phyloP scores from a whole-genome alignment of 2,888 invertebrate genomes.

The Drosophila algonquin region DNA sequence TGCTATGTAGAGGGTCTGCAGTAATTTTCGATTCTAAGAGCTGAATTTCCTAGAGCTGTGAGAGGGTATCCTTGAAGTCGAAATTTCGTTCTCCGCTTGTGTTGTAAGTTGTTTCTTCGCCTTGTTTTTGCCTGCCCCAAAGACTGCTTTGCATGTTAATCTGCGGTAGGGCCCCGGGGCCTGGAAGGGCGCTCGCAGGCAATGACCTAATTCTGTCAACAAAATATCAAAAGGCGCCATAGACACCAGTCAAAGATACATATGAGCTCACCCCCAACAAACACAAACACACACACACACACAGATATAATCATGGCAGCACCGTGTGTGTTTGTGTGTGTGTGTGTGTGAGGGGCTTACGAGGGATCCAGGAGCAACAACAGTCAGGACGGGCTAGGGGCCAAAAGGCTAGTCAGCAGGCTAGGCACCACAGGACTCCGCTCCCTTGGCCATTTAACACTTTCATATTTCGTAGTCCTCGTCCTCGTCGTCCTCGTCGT shows the following conservation, averaged over 20 bases:
- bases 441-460: constrained; percentile 69
- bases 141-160: constrained; percentile 52
- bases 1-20: too few relatives aligned
- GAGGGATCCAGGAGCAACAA: constrained; percentile 24
- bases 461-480: constrained; percentile 62
- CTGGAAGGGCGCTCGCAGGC: constrained; percentile 51
- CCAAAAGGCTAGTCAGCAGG: constrained; percentile 37
- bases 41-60: too few relatives aligned
- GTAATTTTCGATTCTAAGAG: too few relatives aligned
- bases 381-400: constrained; percentile 48
- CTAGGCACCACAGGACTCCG: constrained; percentile 23
- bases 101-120: not conserved
- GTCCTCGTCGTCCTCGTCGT: constrained; percentile 46
- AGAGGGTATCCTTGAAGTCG: not conserved
- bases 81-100: not conserved
- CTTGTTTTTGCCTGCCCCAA: constrained; percentile 9
- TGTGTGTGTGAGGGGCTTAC: constrained; percentile 9
- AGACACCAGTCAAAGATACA: constrained; percentile 40
- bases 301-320: not conserved
- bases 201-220: constrained; percentile 72
- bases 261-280: constrained; percentile 22
- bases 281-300: not conserved
- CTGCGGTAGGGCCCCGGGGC: constrained; percentile 41
- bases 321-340: not conserved
- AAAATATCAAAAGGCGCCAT: constrained; percentile 53